Conservation (phyloP, 1,140 invertebrate species). For the Conus betulinus region DNA sequence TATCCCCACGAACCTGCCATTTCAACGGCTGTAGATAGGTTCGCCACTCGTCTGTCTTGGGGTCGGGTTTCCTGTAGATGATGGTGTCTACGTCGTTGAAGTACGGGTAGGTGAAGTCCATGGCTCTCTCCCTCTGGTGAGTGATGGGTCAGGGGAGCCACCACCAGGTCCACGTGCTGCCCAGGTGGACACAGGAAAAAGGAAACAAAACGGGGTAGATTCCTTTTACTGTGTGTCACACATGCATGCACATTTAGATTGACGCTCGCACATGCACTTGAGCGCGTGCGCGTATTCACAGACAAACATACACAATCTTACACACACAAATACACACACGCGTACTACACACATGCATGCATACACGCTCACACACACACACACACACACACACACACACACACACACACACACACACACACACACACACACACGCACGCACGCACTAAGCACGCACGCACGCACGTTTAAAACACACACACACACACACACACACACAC, state of each 20-base stretch:
- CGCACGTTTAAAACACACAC: too few species aligned
- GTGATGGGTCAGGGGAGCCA: slow-evolving; percentile 47
- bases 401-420: neutral
- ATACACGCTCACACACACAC: slow-evolving; percentile 15
- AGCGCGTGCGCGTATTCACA: too few species aligned
- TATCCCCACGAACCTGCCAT: slow-evolving; percentile 42
- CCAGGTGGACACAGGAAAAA: neutral
- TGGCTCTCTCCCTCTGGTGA: slow-evolving; percentile 45
- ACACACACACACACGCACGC: too few species aligned
- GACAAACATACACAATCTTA: too few species aligned
- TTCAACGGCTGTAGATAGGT: slow-evolving; percentile 57
- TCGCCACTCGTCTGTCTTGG: slow-evolving; percentile 50
- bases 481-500: too few species aligned
- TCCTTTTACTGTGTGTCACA: too few species aligned
- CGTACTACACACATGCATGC: neutral
- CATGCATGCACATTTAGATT: too few species aligned
- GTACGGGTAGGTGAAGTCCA: slow-evolving; percentile 81
- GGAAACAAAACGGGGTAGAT: neutral
- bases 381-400: slow-evolving; percentile 6
- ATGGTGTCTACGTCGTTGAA: slow-evolving; percentile 91
- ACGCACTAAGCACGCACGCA: too few species aligned
- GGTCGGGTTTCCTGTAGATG: slow-evolving; percentile 54
- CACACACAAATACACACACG: too few species aligned
- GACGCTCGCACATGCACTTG: too few species aligned
- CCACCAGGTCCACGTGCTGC: slow-evolving; percentile 61